Evolutionary conservation across 1,140 invertebrate genomes (phyloP).

Genomic region (Elysia chlorotica): DNA sequence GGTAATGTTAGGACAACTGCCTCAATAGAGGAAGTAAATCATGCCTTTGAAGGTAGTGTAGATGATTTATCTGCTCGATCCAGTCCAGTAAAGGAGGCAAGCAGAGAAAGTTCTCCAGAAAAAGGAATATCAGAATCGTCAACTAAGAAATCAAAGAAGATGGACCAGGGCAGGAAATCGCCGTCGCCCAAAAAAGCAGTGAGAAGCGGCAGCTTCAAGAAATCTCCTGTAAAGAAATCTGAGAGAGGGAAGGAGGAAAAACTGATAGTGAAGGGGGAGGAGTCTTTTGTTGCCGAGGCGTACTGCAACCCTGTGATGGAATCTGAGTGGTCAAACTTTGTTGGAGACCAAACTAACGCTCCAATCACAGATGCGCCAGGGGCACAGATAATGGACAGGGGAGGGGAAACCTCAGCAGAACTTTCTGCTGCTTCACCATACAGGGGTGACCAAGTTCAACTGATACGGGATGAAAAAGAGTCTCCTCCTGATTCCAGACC

Average conservation of each 20-base stretch:
- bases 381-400: constrained; percentile 5
- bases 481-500: neutral
- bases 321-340: constrained; percentile 19
- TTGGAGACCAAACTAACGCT: neutral
- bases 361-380: neutral
- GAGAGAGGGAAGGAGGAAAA: neutral
- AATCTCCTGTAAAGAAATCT: neutral
- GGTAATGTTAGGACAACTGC: neutral
- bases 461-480: neutral
- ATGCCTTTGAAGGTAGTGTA: neutral
- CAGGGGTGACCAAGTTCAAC: neutral
- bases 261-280: too few species aligned
- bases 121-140: neutral
- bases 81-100: neutral
- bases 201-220: neutral
- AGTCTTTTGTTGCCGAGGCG: too few species aligned
- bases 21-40: neutral
- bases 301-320: constrained; percentile 16
- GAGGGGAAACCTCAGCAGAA: neutral
- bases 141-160: neutral
- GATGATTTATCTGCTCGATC: neutral
- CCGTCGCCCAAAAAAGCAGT: constrained; percentile 11
- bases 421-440: neutral
- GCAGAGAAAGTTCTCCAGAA: neutral
- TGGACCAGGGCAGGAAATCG: constrained; percentile 3